phyloP scores from a whole-genome alignment of 1,140 invertebrate genomes.

The Drosophila bifasciata region DNA sequence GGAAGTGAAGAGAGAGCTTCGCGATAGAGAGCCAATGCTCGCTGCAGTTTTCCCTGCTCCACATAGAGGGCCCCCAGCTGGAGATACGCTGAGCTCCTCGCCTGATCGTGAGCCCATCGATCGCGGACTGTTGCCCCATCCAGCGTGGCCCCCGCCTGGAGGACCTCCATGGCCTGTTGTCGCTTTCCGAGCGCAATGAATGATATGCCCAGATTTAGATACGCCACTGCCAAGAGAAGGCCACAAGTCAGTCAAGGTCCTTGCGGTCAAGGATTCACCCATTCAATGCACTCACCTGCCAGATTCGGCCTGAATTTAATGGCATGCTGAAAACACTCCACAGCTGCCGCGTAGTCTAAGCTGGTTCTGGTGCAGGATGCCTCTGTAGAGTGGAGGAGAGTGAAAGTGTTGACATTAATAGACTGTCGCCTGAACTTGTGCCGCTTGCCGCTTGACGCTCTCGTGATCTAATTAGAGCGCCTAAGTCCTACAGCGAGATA shows the following conservation, averaged over 20 bases:
- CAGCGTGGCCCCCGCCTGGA: conserved; percentile 91
- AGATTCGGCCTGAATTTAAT: conserved; percentile 97
- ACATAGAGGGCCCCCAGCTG: conserved; percentile 95
- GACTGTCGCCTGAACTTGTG: conserved; percentile 62
- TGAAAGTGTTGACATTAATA: conserved; percentile 66
- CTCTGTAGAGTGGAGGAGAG: conserved; percentile 88
- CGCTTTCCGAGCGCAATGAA: conserved; percentile 92
- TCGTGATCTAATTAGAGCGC: conserved; percentile 70
- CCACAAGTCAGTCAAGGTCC: neutral
- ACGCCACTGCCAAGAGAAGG: conserved; percentile 90
- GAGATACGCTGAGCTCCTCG: conserved; percentile 94
- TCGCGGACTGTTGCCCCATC: conserved; percentile 95
- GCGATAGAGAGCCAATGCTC: conserved; percentile 94
- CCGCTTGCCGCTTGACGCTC: conserved; percentile 5
- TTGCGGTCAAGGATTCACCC: neutral
- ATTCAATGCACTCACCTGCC: conserved; percentile 91
- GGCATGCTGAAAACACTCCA: conserved; percentile 95
- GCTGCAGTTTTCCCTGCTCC: conserved; percentile 92
- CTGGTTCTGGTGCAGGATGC: conserved; percentile 95
- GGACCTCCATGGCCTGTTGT: conserved; percentile 92
- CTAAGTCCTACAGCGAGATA: conserved; percentile 12
- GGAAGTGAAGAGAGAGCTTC: conserved; percentile 94
- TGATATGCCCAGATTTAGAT: conserved; percentile 96
- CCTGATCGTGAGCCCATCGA: conserved; percentile 93
- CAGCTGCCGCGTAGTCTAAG: conserved; percentile 94